A percentile compares a stretch with the other conserved stretches of the same genome.
Conservation (phyloP, 1,140 invertebrate genomes). For the Drosophila insularis region DNA sequence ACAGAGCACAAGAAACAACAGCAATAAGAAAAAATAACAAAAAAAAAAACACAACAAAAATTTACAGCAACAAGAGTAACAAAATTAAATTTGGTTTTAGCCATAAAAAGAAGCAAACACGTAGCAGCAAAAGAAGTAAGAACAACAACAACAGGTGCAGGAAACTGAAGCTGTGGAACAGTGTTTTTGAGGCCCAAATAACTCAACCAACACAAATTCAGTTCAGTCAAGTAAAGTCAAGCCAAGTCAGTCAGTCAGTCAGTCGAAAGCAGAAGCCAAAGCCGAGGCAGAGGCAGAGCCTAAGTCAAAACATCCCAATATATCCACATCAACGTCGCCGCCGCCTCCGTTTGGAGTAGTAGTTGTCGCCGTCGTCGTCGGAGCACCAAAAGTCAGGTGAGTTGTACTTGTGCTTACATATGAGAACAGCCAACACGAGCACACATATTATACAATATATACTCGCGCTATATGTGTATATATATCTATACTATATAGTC, state of each 20-base stretch:
- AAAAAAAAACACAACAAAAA: constrained; percentile 15
- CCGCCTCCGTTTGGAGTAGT: constrained; percentile 1
- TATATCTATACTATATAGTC: neutral
- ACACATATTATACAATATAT: neutral
- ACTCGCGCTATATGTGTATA: neutral
- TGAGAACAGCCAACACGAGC: neutral
- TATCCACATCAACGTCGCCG: constrained; percentile 8
- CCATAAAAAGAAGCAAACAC: constrained; percentile 53
- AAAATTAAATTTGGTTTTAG: constrained; percentile 79
- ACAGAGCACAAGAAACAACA: constrained; percentile 21
- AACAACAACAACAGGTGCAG: constrained; percentile 32
- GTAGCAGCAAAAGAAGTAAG: constrained; percentile 6
- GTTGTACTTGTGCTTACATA: constrained; percentile 5
- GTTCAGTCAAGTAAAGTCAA: constrained; percentile 22
- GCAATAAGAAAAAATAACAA: constrained; percentile 21
- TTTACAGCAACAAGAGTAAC: constrained; percentile 58
- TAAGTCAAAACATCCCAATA: no score
- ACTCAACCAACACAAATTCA: constrained; percentile 31
- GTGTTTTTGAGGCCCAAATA: constrained; percentile 7
- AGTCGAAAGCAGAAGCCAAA: neutral
- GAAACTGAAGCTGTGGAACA: constrained; percentile 33
- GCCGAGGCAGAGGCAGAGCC: neutral
- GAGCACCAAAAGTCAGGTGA: constrained; percentile 24
- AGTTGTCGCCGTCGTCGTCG: neutral
- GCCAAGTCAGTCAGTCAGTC: constrained; percentile 14